A percentile compares a stretch with the other conserved stretches of the same genome.
phyloP scores from a whole-genome alignment of 2,113 vertebrate species.

The Psophia crepitans region DNA sequence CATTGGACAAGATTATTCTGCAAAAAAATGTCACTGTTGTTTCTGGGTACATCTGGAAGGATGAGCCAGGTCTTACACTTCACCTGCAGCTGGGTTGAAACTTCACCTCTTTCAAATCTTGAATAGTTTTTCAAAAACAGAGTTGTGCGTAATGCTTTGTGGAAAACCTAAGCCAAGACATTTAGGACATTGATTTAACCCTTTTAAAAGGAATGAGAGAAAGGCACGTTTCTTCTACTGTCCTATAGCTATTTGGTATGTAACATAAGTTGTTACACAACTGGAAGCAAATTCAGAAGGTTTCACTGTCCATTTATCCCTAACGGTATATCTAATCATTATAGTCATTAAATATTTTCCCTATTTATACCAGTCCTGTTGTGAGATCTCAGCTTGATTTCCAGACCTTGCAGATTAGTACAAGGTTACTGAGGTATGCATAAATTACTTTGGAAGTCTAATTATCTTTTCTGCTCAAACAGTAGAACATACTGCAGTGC shows the following conservation, averaged over 20 bases:
- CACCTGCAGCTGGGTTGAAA: neutral
- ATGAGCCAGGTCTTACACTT: neutral
- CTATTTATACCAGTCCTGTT: neutral
- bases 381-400: constrained; percentile 33
- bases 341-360: neutral
- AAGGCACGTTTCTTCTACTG: neutral
- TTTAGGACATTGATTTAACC: neutral
- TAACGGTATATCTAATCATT: neutral
- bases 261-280: neutral
- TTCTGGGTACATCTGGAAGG: neutral
- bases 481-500: neutral
- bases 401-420: constrained; percentile 9
- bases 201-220: neutral
- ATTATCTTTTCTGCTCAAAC: constrained; percentile 21
- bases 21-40: neutral
- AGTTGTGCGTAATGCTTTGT: neutral
- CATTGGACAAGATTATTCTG: neutral
- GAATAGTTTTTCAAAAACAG: neutral
- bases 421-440: constrained; percentile 14
- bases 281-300: neutral
- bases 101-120: neutral
- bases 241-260: neutral
- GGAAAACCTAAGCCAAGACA: neutral
- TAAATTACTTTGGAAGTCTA: constrained; percentile 12
- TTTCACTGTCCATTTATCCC: neutral